Conservation (phyloP, 2,888 invertebrate genomes). For the Agonopterix arenella region DNA sequence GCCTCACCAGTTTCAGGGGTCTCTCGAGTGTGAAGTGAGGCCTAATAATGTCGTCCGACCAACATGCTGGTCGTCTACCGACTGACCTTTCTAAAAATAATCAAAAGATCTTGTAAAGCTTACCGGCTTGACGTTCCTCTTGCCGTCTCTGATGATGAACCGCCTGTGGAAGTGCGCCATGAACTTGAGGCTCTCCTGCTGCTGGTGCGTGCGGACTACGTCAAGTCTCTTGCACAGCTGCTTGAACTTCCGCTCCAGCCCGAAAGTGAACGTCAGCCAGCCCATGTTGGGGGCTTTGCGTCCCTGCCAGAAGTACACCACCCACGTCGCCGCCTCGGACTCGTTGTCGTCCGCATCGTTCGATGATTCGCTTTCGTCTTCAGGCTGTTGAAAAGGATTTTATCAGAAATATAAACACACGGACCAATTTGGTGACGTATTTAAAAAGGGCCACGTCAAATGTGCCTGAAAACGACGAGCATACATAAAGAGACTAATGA, state of each 20-base stretch:
- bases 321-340: slow-evolving; percentile 81
- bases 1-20: no score
- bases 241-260: slow-evolving; percentile 75
- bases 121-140: slow-evolving; percentile 77
- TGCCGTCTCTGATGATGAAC: slow-evolving; percentile 94
- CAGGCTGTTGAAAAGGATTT: slow-evolving; percentile 32
- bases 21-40: no score
- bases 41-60: no score
- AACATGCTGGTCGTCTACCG: no score
- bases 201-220: slow-evolving; percentile 97
- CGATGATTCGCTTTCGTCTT: slow-evolving; percentile 69
- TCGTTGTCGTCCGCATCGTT: slow-evolving; percentile 70
- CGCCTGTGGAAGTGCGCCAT: slow-evolving; percentile 96
- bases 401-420: no score
- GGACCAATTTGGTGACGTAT: no score
- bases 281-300: slow-evolving; percentile 99
- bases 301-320: slow-evolving; percentile 99
- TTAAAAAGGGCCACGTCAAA: no score
- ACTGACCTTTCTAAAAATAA: no score
- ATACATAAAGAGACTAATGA: no score
- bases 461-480: no score
- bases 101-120: slow-evolving; percentile 4
- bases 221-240: slow-evolving; percentile 76
- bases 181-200: slow-evolving; percentile 98
- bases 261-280: slow-evolving; percentile 99